Evolutionary conservation across 1,140 invertebrate species (phyloP).

Genomic region (Venturia canescens): DNA sequence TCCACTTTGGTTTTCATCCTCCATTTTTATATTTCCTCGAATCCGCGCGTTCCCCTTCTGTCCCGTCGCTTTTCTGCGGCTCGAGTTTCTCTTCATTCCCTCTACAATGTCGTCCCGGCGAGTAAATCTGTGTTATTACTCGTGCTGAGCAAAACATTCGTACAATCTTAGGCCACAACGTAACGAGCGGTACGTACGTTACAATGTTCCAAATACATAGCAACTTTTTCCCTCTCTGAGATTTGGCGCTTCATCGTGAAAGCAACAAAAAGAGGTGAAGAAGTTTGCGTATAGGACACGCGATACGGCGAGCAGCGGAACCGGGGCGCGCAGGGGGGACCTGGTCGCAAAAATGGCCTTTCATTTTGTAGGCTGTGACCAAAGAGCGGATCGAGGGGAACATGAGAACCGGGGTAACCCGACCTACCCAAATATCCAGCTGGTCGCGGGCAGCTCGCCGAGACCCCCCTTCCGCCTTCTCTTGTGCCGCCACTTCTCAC

Average conservation of each 20-base stretch:
- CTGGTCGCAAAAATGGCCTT: not conserved
- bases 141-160: not conserved
- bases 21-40: conserved; percentile 20
- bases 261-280: not conserved
- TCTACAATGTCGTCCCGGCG: not conserved
- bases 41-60: not conserved
- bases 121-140: not conserved
- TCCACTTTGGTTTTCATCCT: conserved; percentile 19
- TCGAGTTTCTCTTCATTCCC: conserved; percentile 15
- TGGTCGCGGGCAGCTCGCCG: conserved; percentile 49
- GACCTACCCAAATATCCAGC: conserved; percentile 64
- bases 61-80: not conserved
- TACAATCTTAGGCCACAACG: too few relatives aligned
- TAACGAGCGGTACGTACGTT: too few relatives aligned
- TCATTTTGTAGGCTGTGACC: not conserved
- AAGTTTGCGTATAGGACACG: too few relatives aligned
- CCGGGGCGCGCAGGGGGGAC: not conserved
- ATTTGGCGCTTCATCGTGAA: not conserved
- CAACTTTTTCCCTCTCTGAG: not conserved
- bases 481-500: conserved; percentile 36
- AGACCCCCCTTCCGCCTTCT: conserved; percentile 10
- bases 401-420: conserved; percentile 2
- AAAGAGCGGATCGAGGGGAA: not conserved
- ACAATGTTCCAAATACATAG: not conserved
- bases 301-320: not conserved